Evolutionary conservation across 2,797 vertebrate species (phyloP).

Genomic region (Macropus fuliginosus): DNA sequence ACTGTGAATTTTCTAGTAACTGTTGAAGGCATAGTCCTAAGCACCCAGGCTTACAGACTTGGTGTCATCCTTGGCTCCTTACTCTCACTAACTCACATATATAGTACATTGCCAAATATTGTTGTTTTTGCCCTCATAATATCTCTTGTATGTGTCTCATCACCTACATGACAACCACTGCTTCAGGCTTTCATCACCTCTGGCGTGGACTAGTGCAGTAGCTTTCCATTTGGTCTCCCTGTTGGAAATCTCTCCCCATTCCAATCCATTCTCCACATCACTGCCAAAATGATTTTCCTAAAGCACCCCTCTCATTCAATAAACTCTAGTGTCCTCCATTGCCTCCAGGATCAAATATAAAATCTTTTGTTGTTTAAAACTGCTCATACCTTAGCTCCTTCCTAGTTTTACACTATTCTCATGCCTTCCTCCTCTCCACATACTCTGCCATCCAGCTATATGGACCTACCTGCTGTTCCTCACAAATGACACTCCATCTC

Average conservation of each 20-base stretch:
- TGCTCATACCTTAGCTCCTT: neutral
- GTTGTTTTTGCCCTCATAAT: neutral
- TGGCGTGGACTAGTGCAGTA: neutral
- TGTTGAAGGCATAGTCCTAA: neutral
- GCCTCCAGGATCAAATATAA: neutral
- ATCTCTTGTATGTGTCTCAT: neutral
- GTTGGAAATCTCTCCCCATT: neutral
- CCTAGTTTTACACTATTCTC: neutral
- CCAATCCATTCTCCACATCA: neutral
- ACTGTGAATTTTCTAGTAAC: neutral
- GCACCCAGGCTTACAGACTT: neutral
- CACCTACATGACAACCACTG: neutral
- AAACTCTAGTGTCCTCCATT: neutral
- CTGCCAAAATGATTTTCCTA: neutral
- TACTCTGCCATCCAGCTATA: neutral
- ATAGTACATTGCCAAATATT: neutral
- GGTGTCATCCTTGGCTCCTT: neutral
- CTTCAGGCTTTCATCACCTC: neutral
- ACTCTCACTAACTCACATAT: neutral
- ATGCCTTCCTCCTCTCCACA: neutral
- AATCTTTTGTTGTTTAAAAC: neutral
- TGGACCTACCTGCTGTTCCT: neutral
- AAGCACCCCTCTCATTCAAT: neutral
- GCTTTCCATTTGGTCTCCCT: neutral
- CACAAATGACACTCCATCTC: neutral